A percentile compares a stretch with the other conserved stretches of the same genome.
Conservation (phyloP, 2,113 vertebrate genomes). For the Ammospiza nelsoni region DNA sequence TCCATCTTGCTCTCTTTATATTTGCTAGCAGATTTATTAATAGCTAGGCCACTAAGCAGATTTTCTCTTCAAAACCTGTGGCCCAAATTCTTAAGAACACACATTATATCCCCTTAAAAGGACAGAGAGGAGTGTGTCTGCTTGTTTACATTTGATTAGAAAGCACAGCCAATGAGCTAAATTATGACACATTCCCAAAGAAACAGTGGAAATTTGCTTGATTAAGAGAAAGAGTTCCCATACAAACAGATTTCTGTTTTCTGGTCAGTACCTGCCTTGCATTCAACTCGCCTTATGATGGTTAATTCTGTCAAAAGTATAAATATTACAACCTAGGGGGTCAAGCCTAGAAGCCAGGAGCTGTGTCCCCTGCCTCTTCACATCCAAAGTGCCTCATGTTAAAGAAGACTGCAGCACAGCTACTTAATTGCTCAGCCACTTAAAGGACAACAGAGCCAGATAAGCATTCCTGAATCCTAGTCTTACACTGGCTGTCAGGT, state of each 20-base stretch:
- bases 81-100: constrained; percentile 19
- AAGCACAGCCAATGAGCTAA: not conserved
- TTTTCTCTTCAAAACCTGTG: constrained; percentile 47
- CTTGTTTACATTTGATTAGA: not conserved
- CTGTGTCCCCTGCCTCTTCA: not conserved
- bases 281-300: accelerated
- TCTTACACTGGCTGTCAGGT: not conserved
- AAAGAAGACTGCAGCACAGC: not conserved
- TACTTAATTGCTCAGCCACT: not conserved
- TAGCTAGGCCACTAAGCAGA: constrained; percentile 58
- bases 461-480: not conserved
- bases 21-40: constrained; percentile 25
- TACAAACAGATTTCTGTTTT: not conserved
- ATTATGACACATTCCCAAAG: not conserved
- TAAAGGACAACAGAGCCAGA: not conserved
- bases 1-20: not conserved
- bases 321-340: not conserved
- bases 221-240: not conserved
- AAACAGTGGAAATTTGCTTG: not conserved
- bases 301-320: not conserved
- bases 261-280: not conserved
- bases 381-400: not conserved
- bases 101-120: not conserved
- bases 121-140: not conserved
- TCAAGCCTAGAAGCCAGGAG: not conserved